Evolutionary conservation across 2,113 vertebrate genomes (phyloP).

Genomic region (Ginglymostoma cirratum): DNA sequence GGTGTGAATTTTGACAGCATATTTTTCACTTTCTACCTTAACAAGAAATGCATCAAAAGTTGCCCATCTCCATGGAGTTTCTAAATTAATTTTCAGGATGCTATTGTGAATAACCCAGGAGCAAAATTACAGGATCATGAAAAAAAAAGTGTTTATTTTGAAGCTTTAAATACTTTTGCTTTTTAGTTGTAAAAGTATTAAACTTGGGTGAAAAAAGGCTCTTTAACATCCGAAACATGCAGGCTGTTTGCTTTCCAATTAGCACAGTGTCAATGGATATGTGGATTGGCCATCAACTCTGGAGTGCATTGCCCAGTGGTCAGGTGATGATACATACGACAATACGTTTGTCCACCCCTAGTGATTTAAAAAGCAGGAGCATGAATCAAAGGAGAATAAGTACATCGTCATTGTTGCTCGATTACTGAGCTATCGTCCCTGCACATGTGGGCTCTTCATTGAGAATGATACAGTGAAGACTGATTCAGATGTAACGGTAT

Average conservation of each 20-base stretch:
- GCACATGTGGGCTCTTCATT: too few relatives aligned
- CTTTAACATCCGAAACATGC: not conserved
- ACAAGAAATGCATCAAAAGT: not conserved
- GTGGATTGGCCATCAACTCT: not conserved
- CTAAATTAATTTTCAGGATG: not conserved
- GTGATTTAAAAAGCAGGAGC: not conserved
- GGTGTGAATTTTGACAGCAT: not conserved
- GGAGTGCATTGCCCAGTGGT: not conserved
- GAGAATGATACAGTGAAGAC: not conserved
- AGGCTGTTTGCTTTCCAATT: not conserved
- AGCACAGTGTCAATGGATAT: not conserved
- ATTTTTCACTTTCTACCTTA: not conserved
- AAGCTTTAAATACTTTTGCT: not conserved
- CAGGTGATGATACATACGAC: not conserved
- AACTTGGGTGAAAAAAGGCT: not conserved
- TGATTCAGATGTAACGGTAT: too few relatives aligned
- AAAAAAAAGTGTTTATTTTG: not conserved
- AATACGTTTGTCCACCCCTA: not conserved
- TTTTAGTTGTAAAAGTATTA: not conserved
- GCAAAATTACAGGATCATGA: not conserved
- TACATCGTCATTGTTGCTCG: too few relatives aligned
- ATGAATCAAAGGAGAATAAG: not conserved
- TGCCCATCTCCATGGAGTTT: not conserved
- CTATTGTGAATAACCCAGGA: not conserved
- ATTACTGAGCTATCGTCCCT: not conserved